A percentile compares a stretch with the other conserved stretches of the same genome.
Evolutionary conservation across 2,888 invertebrate genomes (phyloP).

Genomic region (Lissocephala sabroskyi): DNA sequence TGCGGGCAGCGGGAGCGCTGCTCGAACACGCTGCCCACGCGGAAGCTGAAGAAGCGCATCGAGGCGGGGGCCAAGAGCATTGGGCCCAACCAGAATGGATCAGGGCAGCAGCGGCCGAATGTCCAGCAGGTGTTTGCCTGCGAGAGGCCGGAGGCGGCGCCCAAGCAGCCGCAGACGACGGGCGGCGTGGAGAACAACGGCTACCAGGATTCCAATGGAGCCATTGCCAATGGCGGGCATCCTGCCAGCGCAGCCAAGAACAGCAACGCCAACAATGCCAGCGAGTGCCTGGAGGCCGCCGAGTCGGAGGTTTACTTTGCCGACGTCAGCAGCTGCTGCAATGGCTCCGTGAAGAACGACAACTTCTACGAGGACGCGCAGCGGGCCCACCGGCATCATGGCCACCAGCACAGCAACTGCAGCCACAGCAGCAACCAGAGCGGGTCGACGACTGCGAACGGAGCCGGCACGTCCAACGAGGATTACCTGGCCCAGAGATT

Average conservation of each 20-base stretch:
- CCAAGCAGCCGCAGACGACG: constrained; percentile 53
- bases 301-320: constrained; percentile 91
- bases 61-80: constrained; percentile 72
- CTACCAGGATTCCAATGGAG: constrained; percentile 75
- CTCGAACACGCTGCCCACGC: constrained; percentile 75
- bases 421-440: constrained; percentile 51
- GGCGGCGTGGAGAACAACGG: constrained; percentile 85
- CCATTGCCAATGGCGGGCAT: constrained; percentile 45
- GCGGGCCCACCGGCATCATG: constrained; percentile 24
- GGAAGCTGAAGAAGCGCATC: constrained; percentile 76
- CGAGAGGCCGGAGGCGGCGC: constrained; percentile 9
- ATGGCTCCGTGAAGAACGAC: constrained; percentile 78
- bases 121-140: constrained; percentile 72
- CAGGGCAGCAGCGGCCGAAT: constrained; percentile 69
- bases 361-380: constrained; percentile 71
- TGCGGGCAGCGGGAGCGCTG: constrained; percentile 70
- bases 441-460: constrained; percentile 25
- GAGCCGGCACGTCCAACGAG: constrained; percentile 70
- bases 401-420: constrained; percentile 49
- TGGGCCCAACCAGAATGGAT: constrained; percentile 52
- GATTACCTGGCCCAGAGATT: constrained; percentile 76
- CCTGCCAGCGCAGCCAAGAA: constrained; percentile 7
- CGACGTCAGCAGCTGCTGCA: constrained; percentile 88
- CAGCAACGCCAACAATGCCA: constrained; percentile 31
- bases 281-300: constrained; percentile 74